Evolutionary conservation across 2,113 vertebrate genomes (phyloP).

Genomic region (mouse (Mus musculus)): DNA sequence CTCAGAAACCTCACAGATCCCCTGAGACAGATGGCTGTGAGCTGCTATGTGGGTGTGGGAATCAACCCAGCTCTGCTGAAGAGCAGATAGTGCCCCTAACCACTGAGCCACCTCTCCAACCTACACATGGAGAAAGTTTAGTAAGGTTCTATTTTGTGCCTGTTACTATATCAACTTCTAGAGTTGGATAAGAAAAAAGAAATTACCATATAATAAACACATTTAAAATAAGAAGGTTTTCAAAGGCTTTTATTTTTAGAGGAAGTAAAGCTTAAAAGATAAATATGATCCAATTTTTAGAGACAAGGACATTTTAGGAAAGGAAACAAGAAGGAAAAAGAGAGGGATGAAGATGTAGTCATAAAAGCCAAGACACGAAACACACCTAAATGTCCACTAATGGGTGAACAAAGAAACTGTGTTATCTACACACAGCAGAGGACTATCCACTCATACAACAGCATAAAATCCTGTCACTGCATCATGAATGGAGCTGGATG

Average conservation of each 20-base stretch:
- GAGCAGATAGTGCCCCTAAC: neutral
- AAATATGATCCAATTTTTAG: constrained; percentile 9
- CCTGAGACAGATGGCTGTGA: neutral
- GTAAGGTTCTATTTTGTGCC: neutral
- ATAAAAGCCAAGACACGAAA: neutral
- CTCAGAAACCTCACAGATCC: neutral
- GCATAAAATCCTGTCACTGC: neutral
- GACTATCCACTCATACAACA: neutral
- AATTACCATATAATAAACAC: neutral
- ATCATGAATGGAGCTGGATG: neutral
- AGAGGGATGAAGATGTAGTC: neutral
- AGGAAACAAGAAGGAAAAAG: constrained; percentile 2
- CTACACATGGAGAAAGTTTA: neutral
- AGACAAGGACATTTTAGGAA: neutral
- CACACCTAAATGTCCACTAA: no score
- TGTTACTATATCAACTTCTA: neutral
- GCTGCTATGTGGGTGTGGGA: neutral
- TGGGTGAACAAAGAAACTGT: neutral
- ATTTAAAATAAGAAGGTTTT: neutral
- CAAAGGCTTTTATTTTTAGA: neutral
- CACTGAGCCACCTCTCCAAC: neutral
- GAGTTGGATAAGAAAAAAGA: neutral
- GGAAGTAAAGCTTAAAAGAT: neutral
- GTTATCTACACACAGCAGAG: neutral
- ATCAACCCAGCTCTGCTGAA: neutral